A percentile compares a stretch with the other conserved stretches of the same genome.
phyloP scores from a whole-genome alignment of 2,797 vertebrate species.

The Sebastes nivosus region DNA sequence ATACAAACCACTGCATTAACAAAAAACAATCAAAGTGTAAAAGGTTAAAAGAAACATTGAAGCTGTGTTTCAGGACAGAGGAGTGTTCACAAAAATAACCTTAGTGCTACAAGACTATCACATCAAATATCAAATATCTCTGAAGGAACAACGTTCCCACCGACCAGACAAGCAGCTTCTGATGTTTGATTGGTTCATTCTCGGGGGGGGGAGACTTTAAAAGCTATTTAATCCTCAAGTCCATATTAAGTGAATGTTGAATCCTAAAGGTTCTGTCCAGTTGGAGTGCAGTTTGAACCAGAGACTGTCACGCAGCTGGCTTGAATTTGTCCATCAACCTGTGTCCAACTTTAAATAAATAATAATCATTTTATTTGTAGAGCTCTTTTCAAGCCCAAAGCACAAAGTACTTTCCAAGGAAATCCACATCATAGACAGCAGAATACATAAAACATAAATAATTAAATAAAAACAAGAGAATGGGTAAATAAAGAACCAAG shows the following conservation, averaged over 20 bases:
- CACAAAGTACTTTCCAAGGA: too few relatives aligned
- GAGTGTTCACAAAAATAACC: not conserved
- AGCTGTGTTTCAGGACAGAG: not conserved
- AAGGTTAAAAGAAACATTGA: not conserved
- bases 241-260: not conserved
- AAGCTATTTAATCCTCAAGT: not conserved
- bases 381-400: too few relatives aligned
- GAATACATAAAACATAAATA: too few relatives aligned
- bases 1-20: not conserved
- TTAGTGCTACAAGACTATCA: too few relatives aligned
- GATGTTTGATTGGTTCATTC: not conserved
- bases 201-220: not conserved
- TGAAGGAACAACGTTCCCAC: not conserved
- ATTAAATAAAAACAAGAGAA: too few relatives aligned
- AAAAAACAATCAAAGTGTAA: not conserved
- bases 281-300: not conserved
- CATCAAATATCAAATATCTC: not conserved
- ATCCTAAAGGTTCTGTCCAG: not conserved
- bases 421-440: too few relatives aligned
- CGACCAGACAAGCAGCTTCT: not conserved
- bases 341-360: not conserved
- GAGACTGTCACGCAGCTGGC: not conserved
- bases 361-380: too few relatives aligned
- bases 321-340: not conserved
- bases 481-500: too few relatives aligned